These are phyloP conservation scores for Lophotriccus pileatus DNA, from an alignment of 2,797 vertebrate species.

Conservation along the genomic window DNA sequence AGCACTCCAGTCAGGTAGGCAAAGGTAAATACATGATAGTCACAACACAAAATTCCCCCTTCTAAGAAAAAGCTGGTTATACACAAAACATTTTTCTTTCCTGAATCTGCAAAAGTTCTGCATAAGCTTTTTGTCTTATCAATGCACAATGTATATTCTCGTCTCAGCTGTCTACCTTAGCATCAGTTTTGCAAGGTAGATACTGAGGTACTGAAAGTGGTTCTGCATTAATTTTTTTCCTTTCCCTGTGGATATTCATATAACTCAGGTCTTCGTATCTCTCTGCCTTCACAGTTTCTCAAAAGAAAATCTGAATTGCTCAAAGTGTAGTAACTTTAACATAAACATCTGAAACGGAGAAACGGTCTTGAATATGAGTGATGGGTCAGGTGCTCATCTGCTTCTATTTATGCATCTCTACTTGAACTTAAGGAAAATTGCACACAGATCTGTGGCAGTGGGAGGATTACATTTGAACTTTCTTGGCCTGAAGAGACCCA, in stretches of 20 bases:
- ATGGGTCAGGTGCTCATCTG: background rate
- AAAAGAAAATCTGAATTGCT: background rate
- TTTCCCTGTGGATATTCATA: background rate
- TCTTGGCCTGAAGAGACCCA: background rate
- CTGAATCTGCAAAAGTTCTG: background rate
- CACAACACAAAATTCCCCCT: background rate
- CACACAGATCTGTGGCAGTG: background rate
- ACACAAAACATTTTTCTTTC: background rate
- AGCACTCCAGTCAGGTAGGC: background rate
- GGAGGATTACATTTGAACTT: background rate
- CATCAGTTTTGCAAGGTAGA: background rate
- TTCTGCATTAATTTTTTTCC: background rate
- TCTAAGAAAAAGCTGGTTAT: background rate
- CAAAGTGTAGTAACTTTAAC: background rate
- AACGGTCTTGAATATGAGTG: background rate
- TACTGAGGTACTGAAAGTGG: background rate
- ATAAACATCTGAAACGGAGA: background rate
- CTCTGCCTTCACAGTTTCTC: background rate
- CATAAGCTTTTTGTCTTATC: background rate
- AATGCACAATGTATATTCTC: background rate
- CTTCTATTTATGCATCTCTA: background rate
- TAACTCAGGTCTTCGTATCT: background rate
- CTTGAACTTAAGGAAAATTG: background rate
- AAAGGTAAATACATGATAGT: background rate
- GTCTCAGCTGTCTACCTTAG: background rate